Base-by-base conservation (phyloP, 2,888 invertebrate genomes). In the Agrenia bidenticulata region DNA sequence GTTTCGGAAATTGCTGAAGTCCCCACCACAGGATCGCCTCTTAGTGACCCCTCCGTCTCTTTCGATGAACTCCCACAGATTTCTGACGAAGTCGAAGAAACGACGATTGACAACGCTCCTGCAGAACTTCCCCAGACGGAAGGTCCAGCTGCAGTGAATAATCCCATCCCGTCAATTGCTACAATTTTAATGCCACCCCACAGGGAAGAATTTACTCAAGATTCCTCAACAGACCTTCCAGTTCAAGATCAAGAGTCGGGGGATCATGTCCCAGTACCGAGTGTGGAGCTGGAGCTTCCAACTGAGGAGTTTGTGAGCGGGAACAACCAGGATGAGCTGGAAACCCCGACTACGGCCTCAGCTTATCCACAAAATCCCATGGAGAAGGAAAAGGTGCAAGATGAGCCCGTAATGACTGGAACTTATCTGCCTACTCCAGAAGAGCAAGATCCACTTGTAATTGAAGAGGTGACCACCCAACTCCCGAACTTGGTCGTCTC, bases 1-100 rank as follows among this genome's bases (percentile, higher is more conserved):
- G 54, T 27, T 15, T n/a, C 37, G 2, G 53, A 50, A 13, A 32
- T 24, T 19, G 27, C 27, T 23, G 61, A n/a, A 9, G 61, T 54
- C 26, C 53, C 21, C 54, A 51, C 51, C 5, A 41, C 54, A 9
- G n/a, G 5, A 23, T 41, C 24, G 51, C 37, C 21, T n/a, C 37
- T 2, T 11, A 27, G 15, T n/a, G 32, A 32, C 32, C 11, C 32
- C 4, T 27, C n/a, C 26, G n/a, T 27, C 5, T 11, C 26, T 7
- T 27, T n/a, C 32, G n/a, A 54, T 24, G 54, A 15, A n/a, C 27
- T 54, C 9, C 27, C 54, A 2, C 13, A 15, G 21, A 11, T 51
- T 23, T 21, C 51, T 19, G 45, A n/a, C 4, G 45, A 45, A 45
- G 5, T 11, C 4, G 51, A 51, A 4, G 5, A 17, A 21, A 51